Evolutionary conservation across 2,888 invertebrate genomes (phyloP).

Genomic region (Vesta saturnalis): DNA sequence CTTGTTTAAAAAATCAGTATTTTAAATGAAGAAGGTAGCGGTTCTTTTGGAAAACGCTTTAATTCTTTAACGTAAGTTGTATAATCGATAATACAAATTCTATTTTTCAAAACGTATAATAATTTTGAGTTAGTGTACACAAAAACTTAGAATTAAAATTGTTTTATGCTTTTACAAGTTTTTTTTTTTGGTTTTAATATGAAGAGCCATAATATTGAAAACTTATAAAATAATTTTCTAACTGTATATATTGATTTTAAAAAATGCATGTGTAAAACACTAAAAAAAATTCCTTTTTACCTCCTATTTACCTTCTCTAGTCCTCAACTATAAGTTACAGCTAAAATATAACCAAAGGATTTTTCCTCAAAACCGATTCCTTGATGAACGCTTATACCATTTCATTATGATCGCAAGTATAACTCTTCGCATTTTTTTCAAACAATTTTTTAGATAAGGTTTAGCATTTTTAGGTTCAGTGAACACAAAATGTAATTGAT

Average conservation of each 20-base stretch:
- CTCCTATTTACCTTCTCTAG: conserved; percentile 30
- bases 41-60: not conserved
- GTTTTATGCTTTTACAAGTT: not conserved
- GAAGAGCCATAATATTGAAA: not conserved
- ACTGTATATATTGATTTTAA: conserved; percentile 6
- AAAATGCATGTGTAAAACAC: conserved; percentile 34
- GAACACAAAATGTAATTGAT: conserved; percentile 19
- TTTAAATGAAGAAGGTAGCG: not conserved
- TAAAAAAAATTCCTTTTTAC: conserved; percentile 20
- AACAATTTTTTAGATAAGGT: conserved; percentile 29
- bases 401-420: conserved; percentile 57
- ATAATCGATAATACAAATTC: not conserved
- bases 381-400: conserved; percentile 45
- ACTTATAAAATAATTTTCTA: not conserved
- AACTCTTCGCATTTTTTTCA: conserved; percentile 44
- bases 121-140: not conserved
- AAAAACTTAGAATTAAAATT: not conserved
- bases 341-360: conserved; percentile 32
- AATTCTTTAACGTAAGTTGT: not conserved
- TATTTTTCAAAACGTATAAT: not conserved
- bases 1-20: conserved; percentile 1
- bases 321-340: conserved; percentile 34
- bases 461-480: conserved; percentile 24
- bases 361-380: conserved; percentile 24
- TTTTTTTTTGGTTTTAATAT: not conserved